Evolutionary conservation across 1,140 invertebrate species (phyloP).

Genomic region (Rhopalosiphum padi): DNA sequence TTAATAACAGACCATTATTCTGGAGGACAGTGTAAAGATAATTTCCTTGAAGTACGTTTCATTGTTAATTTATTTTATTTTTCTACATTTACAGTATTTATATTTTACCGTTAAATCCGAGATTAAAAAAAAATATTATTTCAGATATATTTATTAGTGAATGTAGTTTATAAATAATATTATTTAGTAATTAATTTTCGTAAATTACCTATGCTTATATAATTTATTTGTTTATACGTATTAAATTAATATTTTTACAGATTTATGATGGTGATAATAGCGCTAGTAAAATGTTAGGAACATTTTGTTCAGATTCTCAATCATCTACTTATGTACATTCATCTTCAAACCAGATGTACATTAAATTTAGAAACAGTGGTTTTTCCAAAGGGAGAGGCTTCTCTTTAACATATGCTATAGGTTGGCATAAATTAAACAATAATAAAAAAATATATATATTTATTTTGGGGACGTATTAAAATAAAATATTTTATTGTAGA

Average conservation of each 20-base stretch:
- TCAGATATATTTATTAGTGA: neutral
- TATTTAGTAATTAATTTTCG: neutral
- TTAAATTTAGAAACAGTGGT: conserved; percentile 74
- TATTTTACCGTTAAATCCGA: neutral
- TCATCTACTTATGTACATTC: conserved; percentile 64
- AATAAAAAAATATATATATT: neutral
- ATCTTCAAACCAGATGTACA: conserved; percentile 69
- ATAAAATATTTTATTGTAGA: conserved; percentile 64
- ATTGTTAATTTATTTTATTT: neutral
- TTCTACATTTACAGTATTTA: neutral
- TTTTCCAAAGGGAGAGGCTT: conserved; percentile 73
- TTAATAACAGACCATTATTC: conserved; percentile 66
- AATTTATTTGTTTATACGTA: neutral
- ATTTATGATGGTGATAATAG: conserved; percentile 57
- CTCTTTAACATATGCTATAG: conserved; percentile 71
- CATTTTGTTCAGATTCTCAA: conserved; percentile 44
- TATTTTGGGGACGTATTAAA: no score
- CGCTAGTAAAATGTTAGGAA: conserved; percentile 30
- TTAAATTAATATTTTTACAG: conserved; percentile 52
- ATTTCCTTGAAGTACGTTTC: conserved; percentile 74
- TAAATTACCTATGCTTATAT: no score
- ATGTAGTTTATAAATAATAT: neutral
- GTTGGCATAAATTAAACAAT: conserved; percentile 63
- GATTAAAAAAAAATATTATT: neutral
- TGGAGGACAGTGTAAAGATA: conserved; percentile 61